Evolutionary conservation across 2,113 vertebrate species (phyloP), one percentile per base, ranked within the genome.

Genomic region (Caranx ignobilis): DNA sequence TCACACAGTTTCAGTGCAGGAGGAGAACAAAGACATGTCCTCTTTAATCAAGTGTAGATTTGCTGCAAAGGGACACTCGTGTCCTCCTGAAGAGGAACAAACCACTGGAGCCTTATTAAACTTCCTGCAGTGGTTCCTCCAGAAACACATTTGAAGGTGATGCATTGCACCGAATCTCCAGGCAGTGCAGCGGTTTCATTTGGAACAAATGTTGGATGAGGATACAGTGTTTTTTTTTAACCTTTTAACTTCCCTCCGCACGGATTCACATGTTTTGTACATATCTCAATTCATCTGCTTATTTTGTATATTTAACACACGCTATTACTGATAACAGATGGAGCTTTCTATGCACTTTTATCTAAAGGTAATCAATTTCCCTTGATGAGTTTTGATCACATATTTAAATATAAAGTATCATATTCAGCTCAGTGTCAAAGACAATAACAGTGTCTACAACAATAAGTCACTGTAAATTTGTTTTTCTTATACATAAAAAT

Each of bases 401-500:
- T 39, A 54, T 77, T 79, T 72, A 57, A 60, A 63, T 63, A 19
- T 45, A 47, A n/a, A 54, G 41, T 35, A 70, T 56, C 35, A 41
- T 67, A 45, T 11, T 79, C 62, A 34, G 2, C 21, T 59, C 35
- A 26, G 39, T 43, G 74, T 6, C 54, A 47, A 11, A 67, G 50
- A 81, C 57, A 70, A 61, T 16, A 26, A 75, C 69, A 62, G 52
- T 10, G 48, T 71, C 66, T 41, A 11, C 32, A 59, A 35, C 18
- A 39, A n/a, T 19, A 39, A 45, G 39, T 43, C 64, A 55, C 45
- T 57, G 45, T 67, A 68, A 66, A 61, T 84, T 77, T 79, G 72
- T 78, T 69, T 50, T 74, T 75, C 43, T 70, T 61, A 72, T 80
- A 71, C 77, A 86, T 65, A 86, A 71, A 77, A 81, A 87, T 82